Base-by-base conservation (phyloP, 2,888 invertebrate species). In the Pristionchus exspectatus region DNA sequence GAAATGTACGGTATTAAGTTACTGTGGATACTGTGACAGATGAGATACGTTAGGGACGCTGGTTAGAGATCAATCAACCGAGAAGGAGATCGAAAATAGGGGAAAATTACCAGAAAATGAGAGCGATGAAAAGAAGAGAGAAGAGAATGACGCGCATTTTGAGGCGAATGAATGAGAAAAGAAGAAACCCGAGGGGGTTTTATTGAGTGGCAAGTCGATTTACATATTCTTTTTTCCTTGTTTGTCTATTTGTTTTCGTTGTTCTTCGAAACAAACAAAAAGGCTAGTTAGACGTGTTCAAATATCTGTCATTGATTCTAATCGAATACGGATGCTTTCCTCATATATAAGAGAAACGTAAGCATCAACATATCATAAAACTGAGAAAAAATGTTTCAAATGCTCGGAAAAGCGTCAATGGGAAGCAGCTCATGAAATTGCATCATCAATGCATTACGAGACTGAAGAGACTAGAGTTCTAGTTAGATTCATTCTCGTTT, bases 71-170 rank as follows among this genome's bases (percentile, higher is more conserved):
- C 21, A 7, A 33, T 74, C 3, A 44, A 74, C 74, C 38, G 38
- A 30, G 18, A 72, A 72, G 12, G 7, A 72, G 2, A 30, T n/a
- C 16, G 38, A 21, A 33, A 74, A 21, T 21, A 12, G 1, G 38
- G 18, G 5, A 21, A 38, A 74, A 74, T 74, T 33, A 74, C 74
- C 74, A 38, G 74, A 21, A 74, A 38, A 74, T 33, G 74, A 74
- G 74, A 74, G 74, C 18, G 38, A 74, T 74, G 74, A 74, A 38
- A 21, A 74, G 74, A 38, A 74, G 74, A 74, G 74, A 74, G 21
- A 74, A 74, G 74, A 74, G 38, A 74, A 74, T 38, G 74, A 21
- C 7, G n/a, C 33, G 74, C 74, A 74, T 74, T 24, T 74, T 38
- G 74, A n/a, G 24, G n/a, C 24, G 74, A 74, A 33, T 74, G 74